These are phyloP conservation scores for Diploscapter pachys DNA, from an alignment of 1,140 invertebrate species.

Conservation along the genomic window DNA sequence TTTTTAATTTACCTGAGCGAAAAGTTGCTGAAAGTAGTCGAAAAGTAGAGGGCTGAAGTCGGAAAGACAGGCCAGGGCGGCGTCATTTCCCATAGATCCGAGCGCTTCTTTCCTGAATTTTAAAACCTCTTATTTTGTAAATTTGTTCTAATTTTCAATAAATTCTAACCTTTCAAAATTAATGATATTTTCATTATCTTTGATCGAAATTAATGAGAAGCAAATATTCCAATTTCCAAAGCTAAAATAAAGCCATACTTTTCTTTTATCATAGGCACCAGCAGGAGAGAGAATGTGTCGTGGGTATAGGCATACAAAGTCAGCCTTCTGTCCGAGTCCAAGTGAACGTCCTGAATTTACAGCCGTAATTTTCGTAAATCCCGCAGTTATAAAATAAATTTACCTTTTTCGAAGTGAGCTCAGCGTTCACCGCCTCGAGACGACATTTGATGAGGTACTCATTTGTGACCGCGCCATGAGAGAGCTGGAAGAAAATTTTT, in stretches of 20 bases:
- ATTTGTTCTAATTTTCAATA: neutral
- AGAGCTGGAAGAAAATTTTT: constrained; percentile 44
- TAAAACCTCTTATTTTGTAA: constrained; percentile 4
- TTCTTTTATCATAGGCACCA: constrained; percentile 91
- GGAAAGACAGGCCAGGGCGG: constrained; percentile 90
- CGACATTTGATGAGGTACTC: constrained; percentile 52
- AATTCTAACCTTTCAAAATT: neutral
- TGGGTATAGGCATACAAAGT: constrained; percentile 88
- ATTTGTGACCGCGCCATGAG: constrained; percentile 54
- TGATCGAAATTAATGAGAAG: neutral
- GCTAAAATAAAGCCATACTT: constrained; percentile 68
- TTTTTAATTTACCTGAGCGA: constrained; percentile 74
- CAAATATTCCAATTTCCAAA: neutral
- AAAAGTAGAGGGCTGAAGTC: constrained; percentile 87
- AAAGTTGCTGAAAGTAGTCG: constrained; percentile 98
- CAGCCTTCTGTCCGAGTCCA: constrained; percentile 79
- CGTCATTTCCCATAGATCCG: constrained; percentile 98
- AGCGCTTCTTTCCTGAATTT: constrained; percentile 85
- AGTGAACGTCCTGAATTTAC: constrained; percentile 45
- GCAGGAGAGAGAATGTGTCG: constrained; percentile 86
- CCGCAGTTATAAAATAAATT: too few species aligned
- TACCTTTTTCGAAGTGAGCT: constrained; percentile 16
- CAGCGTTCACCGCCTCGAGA: constrained; percentile 38
- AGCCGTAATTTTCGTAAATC: constrained; percentile 8
- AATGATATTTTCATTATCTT: neutral